Percentiles rank a stretch among this genome's conserved stretches.
Evolutionary conservation across 2,888 invertebrate species (phyloP).

Genomic region (Therioaphis trifolii): DNA sequence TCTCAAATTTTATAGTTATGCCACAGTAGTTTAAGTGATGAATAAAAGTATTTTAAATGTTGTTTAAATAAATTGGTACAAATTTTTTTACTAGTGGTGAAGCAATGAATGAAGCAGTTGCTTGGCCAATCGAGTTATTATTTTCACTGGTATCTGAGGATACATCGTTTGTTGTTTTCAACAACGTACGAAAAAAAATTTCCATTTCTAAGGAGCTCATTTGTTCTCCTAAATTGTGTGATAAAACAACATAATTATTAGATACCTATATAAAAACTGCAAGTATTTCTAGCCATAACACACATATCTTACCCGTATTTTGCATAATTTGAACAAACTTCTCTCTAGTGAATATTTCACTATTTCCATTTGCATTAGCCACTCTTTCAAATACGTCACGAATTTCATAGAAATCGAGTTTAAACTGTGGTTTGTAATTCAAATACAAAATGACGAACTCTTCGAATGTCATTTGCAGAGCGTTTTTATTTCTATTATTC

Average conservation of each 20-base stretch:
- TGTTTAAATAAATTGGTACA: too few species aligned
- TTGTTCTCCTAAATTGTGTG: constrained; percentile 20
- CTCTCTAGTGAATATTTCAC: neutral
- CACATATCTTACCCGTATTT: neutral
- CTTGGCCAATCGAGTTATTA: neutral
- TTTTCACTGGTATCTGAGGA: neutral
- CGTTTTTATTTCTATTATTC: neutral
- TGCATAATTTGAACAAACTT: constrained; percentile 22
- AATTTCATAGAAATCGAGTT: neutral
- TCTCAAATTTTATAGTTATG: too few species aligned
- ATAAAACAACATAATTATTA: neutral
- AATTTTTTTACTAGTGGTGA: constrained; percentile 33
- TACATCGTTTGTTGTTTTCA: neutral
- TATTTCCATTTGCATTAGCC: neutral
- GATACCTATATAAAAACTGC: neutral
- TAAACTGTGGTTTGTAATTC: constrained; percentile 13
- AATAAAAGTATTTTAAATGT: too few species aligned
- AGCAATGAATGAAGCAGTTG: too few species aligned
- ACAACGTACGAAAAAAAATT: constrained; percentile 16
- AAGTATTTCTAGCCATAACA: neutral
- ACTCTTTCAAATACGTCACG: neutral
- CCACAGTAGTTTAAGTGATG: too few species aligned
- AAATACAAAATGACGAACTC: constrained; percentile 38
- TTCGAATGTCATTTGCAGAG: constrained; percentile 9
- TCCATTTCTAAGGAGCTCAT: constrained; percentile 19